A percentile compares a stretch with the other conserved stretches of the same genome.
These are phyloP conservation scores for Acrobasis repandana DNA, from an alignment of 2,888 invertebrate genomes.

Conservation along the genomic window DNA sequence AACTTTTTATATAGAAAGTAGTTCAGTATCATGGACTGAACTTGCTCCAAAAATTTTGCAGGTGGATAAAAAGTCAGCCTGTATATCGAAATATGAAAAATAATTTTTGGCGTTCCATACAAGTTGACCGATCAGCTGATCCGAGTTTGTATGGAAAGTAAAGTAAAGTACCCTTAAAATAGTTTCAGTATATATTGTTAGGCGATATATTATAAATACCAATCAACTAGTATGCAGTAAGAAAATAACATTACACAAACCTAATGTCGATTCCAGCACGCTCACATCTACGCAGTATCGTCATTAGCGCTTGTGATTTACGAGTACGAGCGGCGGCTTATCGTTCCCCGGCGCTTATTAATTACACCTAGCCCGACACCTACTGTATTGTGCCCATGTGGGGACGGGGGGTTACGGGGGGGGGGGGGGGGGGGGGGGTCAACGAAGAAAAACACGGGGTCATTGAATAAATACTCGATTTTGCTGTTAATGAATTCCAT, in stretches of 20 bases:
- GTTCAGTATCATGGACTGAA: too few species aligned
- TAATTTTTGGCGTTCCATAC: too few species aligned
- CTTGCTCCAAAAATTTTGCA: too few species aligned
- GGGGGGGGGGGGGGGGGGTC: background rate
- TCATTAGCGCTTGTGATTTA: conserved; percentile 64
- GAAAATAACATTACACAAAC: background rate
- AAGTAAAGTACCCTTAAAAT: too few species aligned
- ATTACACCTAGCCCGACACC: conserved; percentile 44
- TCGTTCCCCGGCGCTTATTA: conserved; percentile 58
- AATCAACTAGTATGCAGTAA: too few species aligned
- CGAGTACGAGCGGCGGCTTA: conserved; percentile 49
- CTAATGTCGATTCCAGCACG: conserved; percentile 9
- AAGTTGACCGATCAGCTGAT: too few species aligned
- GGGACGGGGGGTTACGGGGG: background rate
- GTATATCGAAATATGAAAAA: too few species aligned
- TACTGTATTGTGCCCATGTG: conserved; percentile 16
- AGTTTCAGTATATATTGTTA: too few species aligned
- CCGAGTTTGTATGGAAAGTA: too few species aligned
- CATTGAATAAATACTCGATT: conserved; percentile 20
- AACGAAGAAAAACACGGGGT: conserved; percentile 14
- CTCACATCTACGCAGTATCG: conserved; percentile 21
- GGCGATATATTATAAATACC: too few species aligned
- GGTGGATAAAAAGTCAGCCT: too few species aligned
- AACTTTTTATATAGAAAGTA: too few species aligned
- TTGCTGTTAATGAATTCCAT: conserved; percentile 7